Conservation (phyloP, 2,888 invertebrate species). For the Lasioglossum calceatum region DNA sequence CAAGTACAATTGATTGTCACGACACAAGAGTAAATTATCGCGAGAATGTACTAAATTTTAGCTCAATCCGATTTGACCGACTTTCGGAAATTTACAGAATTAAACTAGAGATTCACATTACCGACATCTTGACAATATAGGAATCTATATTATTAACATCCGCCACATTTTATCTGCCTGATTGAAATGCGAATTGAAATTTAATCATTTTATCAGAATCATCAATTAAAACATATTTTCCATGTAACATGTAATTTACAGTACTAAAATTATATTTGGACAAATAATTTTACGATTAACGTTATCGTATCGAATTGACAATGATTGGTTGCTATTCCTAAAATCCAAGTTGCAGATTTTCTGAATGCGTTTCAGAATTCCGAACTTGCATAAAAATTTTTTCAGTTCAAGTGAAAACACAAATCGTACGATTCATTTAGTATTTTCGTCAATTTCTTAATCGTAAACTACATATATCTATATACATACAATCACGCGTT, state of each 20-base stretch:
- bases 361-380: slow-evolving; percentile 6
- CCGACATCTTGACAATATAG: too few relatives aligned
- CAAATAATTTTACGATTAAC: too few relatives aligned
- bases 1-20: too few relatives aligned
- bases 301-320: neutral
- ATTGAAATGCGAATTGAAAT: neutral
- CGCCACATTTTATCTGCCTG: neutral
- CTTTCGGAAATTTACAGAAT: too few relatives aligned
- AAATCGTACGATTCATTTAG: neutral
- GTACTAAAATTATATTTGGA: neutral
- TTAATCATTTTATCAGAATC: neutral
- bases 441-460: neutral
- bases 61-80: too few relatives aligned
- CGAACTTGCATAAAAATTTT: slow-evolving; percentile 6
- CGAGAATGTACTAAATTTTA: too few relatives aligned
- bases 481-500: neutral
- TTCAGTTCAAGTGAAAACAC: slow-evolving; percentile 1
- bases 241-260: neutral
- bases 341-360: slow-evolving; percentile 9
- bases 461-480: neutral
- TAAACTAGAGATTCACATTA: too few relatives aligned
- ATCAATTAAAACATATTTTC: neutral
- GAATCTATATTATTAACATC: too few relatives aligned
- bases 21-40: too few relatives aligned
- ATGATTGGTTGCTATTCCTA: slow-evolving; percentile 1